Evolutionary conservation across 2,113 vertebrate species (phyloP).

Genomic region (Clarias macrocephalus): DNA sequence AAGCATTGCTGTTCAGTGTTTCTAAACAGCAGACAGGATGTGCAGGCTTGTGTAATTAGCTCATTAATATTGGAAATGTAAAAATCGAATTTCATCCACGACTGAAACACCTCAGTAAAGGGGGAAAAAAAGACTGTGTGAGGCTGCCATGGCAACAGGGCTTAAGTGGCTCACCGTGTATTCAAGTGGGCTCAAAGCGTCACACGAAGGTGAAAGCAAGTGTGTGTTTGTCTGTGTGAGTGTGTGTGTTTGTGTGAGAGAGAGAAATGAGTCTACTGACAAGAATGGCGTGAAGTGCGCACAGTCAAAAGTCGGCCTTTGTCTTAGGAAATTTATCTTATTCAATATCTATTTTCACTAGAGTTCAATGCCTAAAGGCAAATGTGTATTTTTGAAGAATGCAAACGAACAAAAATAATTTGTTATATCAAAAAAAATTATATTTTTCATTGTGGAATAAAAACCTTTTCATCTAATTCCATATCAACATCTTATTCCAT

Average conservation of each 20-base stretch:
- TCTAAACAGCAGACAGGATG: slow-evolving; percentile 53
- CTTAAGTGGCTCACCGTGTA: slow-evolving; percentile 54
- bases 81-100: slow-evolving; percentile 48
- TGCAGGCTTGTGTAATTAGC: slow-evolving; percentile 56
- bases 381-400: slow-evolving; percentile 23
- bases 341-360: slow-evolving; percentile 38
- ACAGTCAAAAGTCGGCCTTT: slow-evolving; percentile 3
- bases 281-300: not conserved
- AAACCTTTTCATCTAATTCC: too few species aligned
- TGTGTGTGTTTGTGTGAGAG: not conserved
- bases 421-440: not conserved
- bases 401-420: not conserved
- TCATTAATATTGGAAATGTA: slow-evolving; percentile 61
- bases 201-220: slow-evolving; percentile 22
- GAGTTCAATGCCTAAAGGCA: slow-evolving; percentile 40
- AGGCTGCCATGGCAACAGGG: slow-evolving; percentile 58
- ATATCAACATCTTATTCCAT: too few species aligned
- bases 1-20: slow-evolving; percentile 54
- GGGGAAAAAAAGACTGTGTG: slow-evolving; percentile 49
- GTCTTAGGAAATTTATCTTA: slow-evolving; percentile 40
- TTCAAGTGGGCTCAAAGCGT: slow-evolving; percentile 47
- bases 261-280: not conserved
- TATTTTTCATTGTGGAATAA: not conserved
- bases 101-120: slow-evolving; percentile 38
- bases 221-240: slow-evolving; percentile 24